Evolutionary conservation across 2,113 vertebrate species (phyloP), one percentile per base, ranked within the genome.

Genomic region (Ibidorhyncha struthersii): DNA sequence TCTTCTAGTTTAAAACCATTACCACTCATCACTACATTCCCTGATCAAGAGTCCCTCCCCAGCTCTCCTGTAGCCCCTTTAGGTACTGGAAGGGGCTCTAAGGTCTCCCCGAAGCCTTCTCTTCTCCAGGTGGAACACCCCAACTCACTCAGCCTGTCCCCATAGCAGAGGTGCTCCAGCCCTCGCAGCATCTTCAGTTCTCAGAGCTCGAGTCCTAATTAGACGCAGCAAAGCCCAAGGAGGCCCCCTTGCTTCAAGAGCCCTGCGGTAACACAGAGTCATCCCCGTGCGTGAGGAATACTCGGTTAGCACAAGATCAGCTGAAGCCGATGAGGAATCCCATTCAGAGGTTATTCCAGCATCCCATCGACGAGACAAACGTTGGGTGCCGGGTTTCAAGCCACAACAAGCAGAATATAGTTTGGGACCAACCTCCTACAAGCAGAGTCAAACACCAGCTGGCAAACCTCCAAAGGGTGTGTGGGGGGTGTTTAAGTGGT

Each of bases 241-340:
- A 40, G 65, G 8, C 9, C 36, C 16, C 30, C 49, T 62, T 16
- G 16, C 41, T 43, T 29, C 38, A 5, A 7, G 61, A 58, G 50
- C 47, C 9, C 41, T 14, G 20, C 17, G 1, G 21, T n/a, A 10
- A n/a, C 59, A 7, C 21, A 7, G 12, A 14, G 12, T 18, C n/a
- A 5, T 29, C 53, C 34, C 19, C 4, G 8, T 4, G 18, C 10
- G 2, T 1, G 3, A 9, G 12, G 32, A 22, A 18, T 3, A 4
- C 21, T 32, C 7, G 20, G 14, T 41, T 32, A 14, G n/a, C 21
- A 15, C 9, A 19, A 65, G 9, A 18, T 17, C 22, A 20, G 18
- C 43, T 34, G 27, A 45, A 80, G 38, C 15, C 10, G 2, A 19
- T 7, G 8, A 47, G 9, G 18, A 10, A 4, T 25, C 26, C 22